Conservation (phyloP, 1,140 invertebrate genomes). For the Cecropterus lyciades region DNA sequence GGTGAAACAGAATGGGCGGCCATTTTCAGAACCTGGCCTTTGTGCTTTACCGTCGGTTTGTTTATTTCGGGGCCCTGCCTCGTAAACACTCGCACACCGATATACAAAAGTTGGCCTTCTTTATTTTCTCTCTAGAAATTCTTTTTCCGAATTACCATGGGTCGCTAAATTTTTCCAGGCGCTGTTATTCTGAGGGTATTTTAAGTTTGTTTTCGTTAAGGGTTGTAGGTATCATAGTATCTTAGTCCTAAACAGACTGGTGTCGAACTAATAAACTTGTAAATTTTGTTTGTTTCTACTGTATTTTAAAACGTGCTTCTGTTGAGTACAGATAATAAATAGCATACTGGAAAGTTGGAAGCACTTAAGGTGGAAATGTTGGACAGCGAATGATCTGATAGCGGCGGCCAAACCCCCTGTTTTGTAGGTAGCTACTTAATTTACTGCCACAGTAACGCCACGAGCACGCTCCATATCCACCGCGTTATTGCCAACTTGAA, state of each 20-base stretch:
- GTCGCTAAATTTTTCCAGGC: constrained; percentile 29
- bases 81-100: constrained; percentile 77
- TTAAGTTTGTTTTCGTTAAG: constrained; percentile 34
- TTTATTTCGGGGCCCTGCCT: constrained; percentile 75
- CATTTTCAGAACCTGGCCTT: constrained; percentile 68
- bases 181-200: constrained; percentile 34
- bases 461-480: constrained; percentile 78
- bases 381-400: constrained; percentile 68
- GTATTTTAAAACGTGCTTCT: constrained; percentile 24
- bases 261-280: constrained; percentile 27
- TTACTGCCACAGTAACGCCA: constrained; percentile 81
- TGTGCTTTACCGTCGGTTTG: constrained; percentile 73
- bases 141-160: constrained; percentile 50
- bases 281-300: constrained; percentile 27
- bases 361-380: constrained; percentile 48
- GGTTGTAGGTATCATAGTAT: constrained; percentile 8
- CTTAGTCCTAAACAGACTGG: background rate
- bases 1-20: constrained; percentile 57
- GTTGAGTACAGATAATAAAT: constrained; percentile 13
- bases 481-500: constrained; percentile 81
- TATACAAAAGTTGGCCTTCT: constrained; percentile 73
- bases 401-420: constrained; percentile 48
- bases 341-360: constrained; percentile 34
- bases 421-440: constrained; percentile 68
- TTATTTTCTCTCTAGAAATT: constrained; percentile 68